Base-by-base conservation (phyloP, 2,888 invertebrate genomes). In the Lysandra coridon region DNA sequence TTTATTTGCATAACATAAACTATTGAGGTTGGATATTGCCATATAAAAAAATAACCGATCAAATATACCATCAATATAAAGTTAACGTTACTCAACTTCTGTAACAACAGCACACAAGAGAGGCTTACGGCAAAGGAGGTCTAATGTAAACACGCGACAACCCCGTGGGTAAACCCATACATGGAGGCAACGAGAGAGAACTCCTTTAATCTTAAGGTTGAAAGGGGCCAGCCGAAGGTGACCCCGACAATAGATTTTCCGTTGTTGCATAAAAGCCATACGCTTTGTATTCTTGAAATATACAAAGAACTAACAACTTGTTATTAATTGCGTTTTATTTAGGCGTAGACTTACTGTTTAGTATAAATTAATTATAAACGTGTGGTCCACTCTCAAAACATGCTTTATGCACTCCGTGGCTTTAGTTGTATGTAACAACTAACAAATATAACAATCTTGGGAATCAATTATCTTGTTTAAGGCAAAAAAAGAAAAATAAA, bases 91-190 rank as follows among this genome's bases (percentile, higher is more conserved):
- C 69, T 69, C 17, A 37, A 37, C 69, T 17, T 6, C 33, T 69
- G 69, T 69, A 69, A 37, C 69, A 69, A 69, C 69, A 69, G 69
- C 69, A 33, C 69, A 69, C 69, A 69, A 37, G 69, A 69, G 37
- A 69, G 69, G 69, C 69, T 69, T 69, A 69, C 69, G 69, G 17
- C 69, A 69, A 69, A 69, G 69, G 33, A 69, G 69, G 69, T 69
- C 33, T 69, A 69, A 69, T 69, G 69, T 69, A 69, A 69, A 69
- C 64, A 64, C 2, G 64, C 14, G 33, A 33, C 64, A 33, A 30
- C 33, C 69, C 14, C 33, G 69, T 33, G 69, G 33, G 14, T 69
- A 69, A 69, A 37, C 33, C 69, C 69, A 33, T 69, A 33, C 33
- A 69, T 69, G 69, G 69, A 17, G 69, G 69, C 17, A 69, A 37